Percentiles rank a stretch among this genome's conserved stretches.
These are phyloP conservation scores for Trichomycterus rosablanca DNA, from an alignment of 2,113 vertebrate species.

Conservation along the genomic window DNA sequence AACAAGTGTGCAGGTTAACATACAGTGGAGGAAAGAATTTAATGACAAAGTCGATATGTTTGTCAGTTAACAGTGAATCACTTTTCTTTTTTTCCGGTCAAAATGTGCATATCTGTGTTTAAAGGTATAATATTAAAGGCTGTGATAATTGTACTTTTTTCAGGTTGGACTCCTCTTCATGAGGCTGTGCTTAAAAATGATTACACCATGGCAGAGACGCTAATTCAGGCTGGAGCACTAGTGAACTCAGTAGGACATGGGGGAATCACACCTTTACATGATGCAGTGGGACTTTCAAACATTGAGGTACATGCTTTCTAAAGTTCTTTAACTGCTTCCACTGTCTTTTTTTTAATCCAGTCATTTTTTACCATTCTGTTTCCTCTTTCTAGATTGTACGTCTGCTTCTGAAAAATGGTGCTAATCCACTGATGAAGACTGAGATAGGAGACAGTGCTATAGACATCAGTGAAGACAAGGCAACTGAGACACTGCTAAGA, in stretches of 20 bases:
- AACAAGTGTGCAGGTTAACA: too few species aligned
- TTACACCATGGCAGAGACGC: slow-evolving; percentile 54
- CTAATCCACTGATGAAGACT: slow-evolving; percentile 43
- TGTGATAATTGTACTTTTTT: background rate
- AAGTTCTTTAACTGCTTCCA: background rate
- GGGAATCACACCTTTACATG: slow-evolving; percentile 70
- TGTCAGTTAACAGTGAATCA: too few species aligned
- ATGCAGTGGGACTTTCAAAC: slow-evolving; percentile 65
- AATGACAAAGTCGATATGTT: too few species aligned
- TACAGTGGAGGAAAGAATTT: too few species aligned
- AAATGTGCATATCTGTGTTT: background rate
- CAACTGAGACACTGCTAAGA: slow-evolving; percentile 24
- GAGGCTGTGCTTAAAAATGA: slow-evolving; percentile 60
- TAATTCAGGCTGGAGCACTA: slow-evolving; percentile 73
- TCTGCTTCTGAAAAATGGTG: slow-evolving; percentile 47
- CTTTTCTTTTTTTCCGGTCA: too few species aligned
- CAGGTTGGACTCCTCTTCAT: slow-evolving; percentile 78
- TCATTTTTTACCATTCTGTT: slow-evolving; percentile 9
- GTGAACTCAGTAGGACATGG: slow-evolving; percentile 63
- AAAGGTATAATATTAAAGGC: background rate
- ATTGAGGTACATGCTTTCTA: slow-evolving; percentile 59
- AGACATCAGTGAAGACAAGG: slow-evolving; percentile 20
- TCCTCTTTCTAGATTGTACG: slow-evolving; percentile 42
- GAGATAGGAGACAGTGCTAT: slow-evolving; percentile 34
- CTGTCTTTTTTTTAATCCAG: background rate